Evolutionary conservation across 2,888 invertebrate species (phyloP), one percentile per base, ranked within the genome.

Genomic region (Ophonus ardosiacus): DNA sequence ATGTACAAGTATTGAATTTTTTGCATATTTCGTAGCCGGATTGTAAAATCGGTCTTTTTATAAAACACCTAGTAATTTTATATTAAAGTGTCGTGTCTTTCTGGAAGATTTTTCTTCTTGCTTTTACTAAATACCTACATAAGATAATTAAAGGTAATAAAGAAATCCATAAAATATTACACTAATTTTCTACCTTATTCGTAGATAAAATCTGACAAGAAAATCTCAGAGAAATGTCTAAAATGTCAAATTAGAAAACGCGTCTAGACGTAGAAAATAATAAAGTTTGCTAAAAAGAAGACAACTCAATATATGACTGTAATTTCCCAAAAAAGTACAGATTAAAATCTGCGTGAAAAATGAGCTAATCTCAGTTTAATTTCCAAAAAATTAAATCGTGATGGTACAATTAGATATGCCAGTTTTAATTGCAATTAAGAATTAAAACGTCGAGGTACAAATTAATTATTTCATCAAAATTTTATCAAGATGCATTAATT

Each of bases 391-490:
- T 24, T 63, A 63, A 63, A 63, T 63, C 4, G 63, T 2, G 63
- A 63, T 63, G 63, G 63, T 21, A 24, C 24, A 63, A 63, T 63
- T 63, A 63, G 63, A 63, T 63, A 63, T 5, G 63, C 4, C 38
- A 1, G 31, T 15, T 68, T 68, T 68, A 68, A 68, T 68, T 68
- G 68, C 38, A 68, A 21, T 63, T 63, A 63, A 63, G 31, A 68
- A 24, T 68, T 68, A 68, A 68, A 68, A 68, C 38, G 63, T 24
- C 63, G 24, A 63, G 10, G 63, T 63, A 71, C 7, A 43, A 40
- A 74, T 51, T 74, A 74, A 74, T 74, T 43, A 74, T 74, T 51
- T 43, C 56, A 56, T 74, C 21, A 74, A 51, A 24, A 74, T 56
- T 43, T 2, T 43, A 74, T 51, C 74, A 74, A 71, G 13, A 71